These are phyloP conservation scores for Selenia dentaria DNA, from an alignment of 2,888 invertebrate species.

Conservation along the genomic window DNA sequence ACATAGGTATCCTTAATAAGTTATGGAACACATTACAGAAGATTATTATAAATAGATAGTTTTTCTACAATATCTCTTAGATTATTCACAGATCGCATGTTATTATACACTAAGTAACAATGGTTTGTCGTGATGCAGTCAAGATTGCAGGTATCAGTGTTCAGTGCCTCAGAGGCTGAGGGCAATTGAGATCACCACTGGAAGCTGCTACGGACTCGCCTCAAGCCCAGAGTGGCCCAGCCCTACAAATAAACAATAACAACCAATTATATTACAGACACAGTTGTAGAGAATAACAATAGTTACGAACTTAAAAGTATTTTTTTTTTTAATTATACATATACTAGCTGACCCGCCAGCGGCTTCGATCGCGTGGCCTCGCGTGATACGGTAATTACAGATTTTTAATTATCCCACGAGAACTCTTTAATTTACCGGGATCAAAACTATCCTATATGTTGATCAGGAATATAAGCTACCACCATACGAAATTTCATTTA, in stretches of 20 bases:
- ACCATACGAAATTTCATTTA: no score
- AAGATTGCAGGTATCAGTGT: constrained; percentile 87
- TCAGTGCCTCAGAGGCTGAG: constrained; percentile 79
- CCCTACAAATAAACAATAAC: constrained; percentile 66
- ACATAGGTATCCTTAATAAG: constrained; percentile 80
- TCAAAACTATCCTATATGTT: no score
- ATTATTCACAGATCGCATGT: constrained; percentile 90
- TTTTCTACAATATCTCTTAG: constrained; percentile 84
- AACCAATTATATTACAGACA: no score
- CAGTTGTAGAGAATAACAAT: no score
- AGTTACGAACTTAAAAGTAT: no score
- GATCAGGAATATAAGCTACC: no score
- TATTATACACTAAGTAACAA: constrained; percentile 86
- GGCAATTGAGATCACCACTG: constrained; percentile 83
- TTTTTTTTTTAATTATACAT: no score
- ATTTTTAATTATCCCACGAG: no score
- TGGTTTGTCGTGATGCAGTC: constrained; percentile 85
- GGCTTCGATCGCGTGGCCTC: no score
- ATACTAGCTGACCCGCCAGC: no score
- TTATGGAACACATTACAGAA: constrained; percentile 88
- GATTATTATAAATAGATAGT: constrained; percentile 86
- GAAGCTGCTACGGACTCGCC: constrained; percentile 83
- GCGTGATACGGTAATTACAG: no score
- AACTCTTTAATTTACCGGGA: no score
- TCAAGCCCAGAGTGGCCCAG: constrained; percentile 88